Conservation (phyloP, 2,888 invertebrate genomes). For the Odontothrips loti region DNA sequence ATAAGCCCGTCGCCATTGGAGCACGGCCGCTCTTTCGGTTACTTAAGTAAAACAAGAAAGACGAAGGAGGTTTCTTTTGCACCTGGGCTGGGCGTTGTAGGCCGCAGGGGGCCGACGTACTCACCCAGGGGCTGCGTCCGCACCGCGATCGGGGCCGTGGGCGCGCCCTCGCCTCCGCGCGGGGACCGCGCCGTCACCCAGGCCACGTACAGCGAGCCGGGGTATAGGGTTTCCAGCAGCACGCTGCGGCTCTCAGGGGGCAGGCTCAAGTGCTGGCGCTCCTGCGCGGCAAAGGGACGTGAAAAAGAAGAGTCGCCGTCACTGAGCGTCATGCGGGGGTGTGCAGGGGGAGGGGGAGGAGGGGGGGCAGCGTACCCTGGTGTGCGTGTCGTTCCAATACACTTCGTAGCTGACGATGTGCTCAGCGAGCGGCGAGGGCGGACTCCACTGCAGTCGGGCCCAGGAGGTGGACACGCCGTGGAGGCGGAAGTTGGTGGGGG, state of each 20-base stretch:
- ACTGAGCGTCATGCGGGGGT: neutral
- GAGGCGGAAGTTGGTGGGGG: neutral
- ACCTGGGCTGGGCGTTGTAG: neutral
- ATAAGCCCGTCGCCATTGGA: no score
- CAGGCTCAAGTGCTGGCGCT: conserved; percentile 15
- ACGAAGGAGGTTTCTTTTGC: no score
- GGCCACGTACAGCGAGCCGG: conserved; percentile 3
- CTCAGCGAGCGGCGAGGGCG: conserved; percentile 8
- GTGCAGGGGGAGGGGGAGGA: neutral
- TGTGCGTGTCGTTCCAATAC: conserved; percentile 12
- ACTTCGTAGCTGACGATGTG: conserved; percentile 5
- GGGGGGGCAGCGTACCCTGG: neutral
- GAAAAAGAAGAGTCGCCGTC: neutral
- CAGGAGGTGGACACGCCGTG: neutral
- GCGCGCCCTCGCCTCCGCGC: neutral
- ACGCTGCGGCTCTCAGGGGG: neutral
- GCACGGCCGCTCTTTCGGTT: no score
- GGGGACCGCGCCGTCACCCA: conserved; percentile 13
- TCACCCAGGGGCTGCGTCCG: conserved; percentile 9
- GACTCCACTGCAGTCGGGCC: neutral
- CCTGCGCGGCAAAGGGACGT: neutral
- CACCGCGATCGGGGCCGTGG: neutral
- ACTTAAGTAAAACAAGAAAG: no score
- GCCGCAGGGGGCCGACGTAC: no score
- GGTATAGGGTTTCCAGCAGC: conserved; percentile 13